Evolutionary conservation across 2,797 vertebrate genomes (phyloP), one percentile per base, ranked within the genome.

Genomic region (Enteromius argenteus): DNA sequence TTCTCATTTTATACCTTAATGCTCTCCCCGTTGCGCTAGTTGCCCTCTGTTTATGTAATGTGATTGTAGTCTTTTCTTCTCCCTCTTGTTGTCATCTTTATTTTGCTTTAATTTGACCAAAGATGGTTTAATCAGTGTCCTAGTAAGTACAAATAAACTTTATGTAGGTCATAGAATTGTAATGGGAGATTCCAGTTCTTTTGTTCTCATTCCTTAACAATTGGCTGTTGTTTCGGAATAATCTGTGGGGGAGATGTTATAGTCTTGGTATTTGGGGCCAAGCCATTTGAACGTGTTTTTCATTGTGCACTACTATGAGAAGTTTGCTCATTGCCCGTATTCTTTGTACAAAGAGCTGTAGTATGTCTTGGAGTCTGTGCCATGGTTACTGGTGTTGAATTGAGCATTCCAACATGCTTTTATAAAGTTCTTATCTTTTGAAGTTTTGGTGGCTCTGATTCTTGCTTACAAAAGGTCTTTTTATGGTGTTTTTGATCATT

Each of bases 191-290:
- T 67, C 60, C 27, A 79, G 53, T 30, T 79, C 67, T 71, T 88
- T 83, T 82, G 73, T 90, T 71, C 51, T 71, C 27, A 62, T 66
- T 85, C 23, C 8, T 72, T 86, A 90, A 94, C 93, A 93, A 91
- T 89, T 84, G 88, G 58, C 88, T 77, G 87, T 93, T 89, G 84
- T 89, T 91, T 89, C 1, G 13, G 27, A 58, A 84, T 72, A 82
- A 67, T 73, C 68, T 89, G 92, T 94, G 92, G 93, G 92, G 91
- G 92, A 53, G 90, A 91, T 89, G 90, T 94, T 87, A 79, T 84
- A 86, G 80, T 89, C 87, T 90, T 83, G 89, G 89, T 89, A 90
- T 87, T 87, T 88, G 84, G 68, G 81, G 86, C 49, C 27, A 79
- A 35, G 85, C 62, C 73, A 83, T 85, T 87, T 84, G 81, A 82